Percentiles rank a stretch among this genome's conserved stretches.
Conservation (phyloP, 2,797 vertebrate genomes). For the Chiloscyllium punctatum region DNA sequence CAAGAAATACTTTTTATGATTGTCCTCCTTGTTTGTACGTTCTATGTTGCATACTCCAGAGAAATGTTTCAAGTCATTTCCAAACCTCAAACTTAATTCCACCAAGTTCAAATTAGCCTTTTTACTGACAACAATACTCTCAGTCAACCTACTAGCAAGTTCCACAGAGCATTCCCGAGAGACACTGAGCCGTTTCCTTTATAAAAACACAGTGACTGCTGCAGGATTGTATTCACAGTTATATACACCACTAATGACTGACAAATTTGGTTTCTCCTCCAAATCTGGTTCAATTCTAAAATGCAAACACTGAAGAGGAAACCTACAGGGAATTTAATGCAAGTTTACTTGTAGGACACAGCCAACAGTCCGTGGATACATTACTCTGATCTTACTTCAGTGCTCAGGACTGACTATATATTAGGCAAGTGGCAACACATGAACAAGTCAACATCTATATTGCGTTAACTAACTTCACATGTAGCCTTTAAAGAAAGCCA, state of each 20-base stretch:
- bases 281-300: neutral
- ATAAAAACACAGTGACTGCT: neutral
- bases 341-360: neutral
- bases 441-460: neutral
- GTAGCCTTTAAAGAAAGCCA: too few relatives aligned
- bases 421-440: neutral
- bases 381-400: neutral
- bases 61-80: neutral
- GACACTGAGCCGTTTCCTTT: neutral
- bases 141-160: neutral
- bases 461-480: neutral
- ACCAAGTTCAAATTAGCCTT: neutral
- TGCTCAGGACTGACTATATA: neutral
- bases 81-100: neutral
- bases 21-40: neutral
- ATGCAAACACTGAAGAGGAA: neutral
- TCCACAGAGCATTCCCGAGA: neutral
- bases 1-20: neutral
- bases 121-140: neutral
- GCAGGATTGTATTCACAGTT: neutral
- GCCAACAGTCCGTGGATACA: neutral
- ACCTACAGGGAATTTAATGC: slow-evolving; percentile 8
- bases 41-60: neutral
- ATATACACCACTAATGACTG: neutral
- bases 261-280: neutral